Evolutionary conservation across 2,888 invertebrate genomes (phyloP), one percentile per base, ranked within the genome.

Genomic region (Pandemis cinnamomeana): DNA sequence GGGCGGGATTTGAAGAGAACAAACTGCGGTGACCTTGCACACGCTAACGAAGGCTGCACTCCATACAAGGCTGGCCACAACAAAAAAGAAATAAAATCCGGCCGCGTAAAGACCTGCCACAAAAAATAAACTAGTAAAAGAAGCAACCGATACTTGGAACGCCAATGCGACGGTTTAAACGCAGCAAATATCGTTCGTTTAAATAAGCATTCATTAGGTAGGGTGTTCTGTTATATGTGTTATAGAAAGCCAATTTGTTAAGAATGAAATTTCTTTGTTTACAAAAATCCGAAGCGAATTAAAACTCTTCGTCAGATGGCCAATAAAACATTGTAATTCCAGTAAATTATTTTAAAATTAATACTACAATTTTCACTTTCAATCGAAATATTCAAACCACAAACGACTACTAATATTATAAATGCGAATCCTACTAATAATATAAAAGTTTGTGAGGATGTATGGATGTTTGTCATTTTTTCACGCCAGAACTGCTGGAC

Each of bases 1-100:
- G 76, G 78, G 74, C 78, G 79, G 78, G 75, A 80, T 80, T 79
- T 79, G 82, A 81, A 80, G 82, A 84, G 83, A 85, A 84, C 87
- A 85, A 85, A 84, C 83, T 80, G 80, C 79, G 80, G 80, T 92
- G 92, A 91, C 93, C 93, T 93, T 93, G 93, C 87, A 83, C 86
- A 83, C 86, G 88, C 89, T 91, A 91, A 91, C 91, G 93, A 93
- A 93, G 93, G 92, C 91, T 92, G 87, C 86, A 84, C 85, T 82
- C 88, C 88, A 81, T 86, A 90, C 87, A 89, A 87, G 89, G 88
- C 85, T 86, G 85, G 82, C 80, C 80, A 81, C 82, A 84, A 88
- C 86, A 91, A 91, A 89, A 46, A 91, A 86, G 85, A 87, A 88
- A 87, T 84, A 89, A 89, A 84, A 82, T 77, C 79, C 81, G 77